Evolutionary conservation across 2,797 vertebrate species (phyloP).

Genomic region (Cirrhinus mrigala): DNA sequence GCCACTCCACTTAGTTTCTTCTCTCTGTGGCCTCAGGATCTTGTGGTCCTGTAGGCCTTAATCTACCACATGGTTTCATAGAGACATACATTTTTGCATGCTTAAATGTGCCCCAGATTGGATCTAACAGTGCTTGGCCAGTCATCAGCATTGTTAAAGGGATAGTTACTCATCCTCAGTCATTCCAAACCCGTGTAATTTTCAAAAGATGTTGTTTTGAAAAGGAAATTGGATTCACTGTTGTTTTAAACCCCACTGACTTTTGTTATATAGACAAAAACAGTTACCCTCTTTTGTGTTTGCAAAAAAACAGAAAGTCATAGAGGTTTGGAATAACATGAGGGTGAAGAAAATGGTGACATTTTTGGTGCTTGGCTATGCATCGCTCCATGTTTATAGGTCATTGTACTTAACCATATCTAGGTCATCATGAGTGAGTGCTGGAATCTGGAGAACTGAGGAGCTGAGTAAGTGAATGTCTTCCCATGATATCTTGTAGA

Average conservation of each 20-base stretch:
- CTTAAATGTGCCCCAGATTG: conserved; percentile 46
- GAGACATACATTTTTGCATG: not conserved
- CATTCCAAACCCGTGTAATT: not conserved
- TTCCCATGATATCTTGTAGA: not conserved
- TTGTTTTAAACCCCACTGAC: not conserved
- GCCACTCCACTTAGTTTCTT: conserved; percentile 41
- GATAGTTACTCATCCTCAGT: not conserved
- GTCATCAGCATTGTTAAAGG: conserved; percentile 16
- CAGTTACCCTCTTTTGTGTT: not conserved
- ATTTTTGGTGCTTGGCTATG: not conserved
- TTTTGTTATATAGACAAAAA: not conserved
- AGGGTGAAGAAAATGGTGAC: not conserved
- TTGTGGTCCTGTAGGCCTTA: conserved; percentile 1
- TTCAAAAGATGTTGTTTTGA: not conserved
- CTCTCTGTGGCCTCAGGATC: not conserved
- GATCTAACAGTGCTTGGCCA: conserved; percentile 39
- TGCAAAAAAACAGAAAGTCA: not conserved
- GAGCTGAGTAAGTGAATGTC: conserved; percentile 2
- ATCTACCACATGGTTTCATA: conserved; percentile 13
- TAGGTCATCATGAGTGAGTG: not conserved
- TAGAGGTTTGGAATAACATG: not conserved
- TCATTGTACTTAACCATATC: conserved; percentile 10
- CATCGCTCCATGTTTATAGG: not conserved
- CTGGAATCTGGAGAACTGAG: conserved; percentile 19
- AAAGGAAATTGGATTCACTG: not conserved